Conservation (phyloP, 2,797 vertebrate genomes). For the Aphelocoma californica region DNA sequence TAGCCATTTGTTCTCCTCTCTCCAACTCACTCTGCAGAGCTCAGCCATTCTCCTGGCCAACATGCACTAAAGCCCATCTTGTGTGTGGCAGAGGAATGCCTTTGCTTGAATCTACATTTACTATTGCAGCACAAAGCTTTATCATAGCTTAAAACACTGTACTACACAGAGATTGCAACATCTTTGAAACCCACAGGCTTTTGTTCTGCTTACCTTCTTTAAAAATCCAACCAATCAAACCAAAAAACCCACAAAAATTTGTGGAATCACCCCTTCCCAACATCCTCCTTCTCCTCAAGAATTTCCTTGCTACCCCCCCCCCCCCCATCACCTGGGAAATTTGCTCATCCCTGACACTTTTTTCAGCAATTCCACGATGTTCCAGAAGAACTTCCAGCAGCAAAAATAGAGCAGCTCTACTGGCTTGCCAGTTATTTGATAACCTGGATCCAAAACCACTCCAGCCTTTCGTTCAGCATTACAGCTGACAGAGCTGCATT, state of each 20-base stretch:
- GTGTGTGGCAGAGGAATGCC: background rate
- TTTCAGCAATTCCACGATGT: fast-evolving
- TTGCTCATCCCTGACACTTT: fast-evolving
- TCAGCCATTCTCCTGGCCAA: background rate
- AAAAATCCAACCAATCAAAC: background rate
- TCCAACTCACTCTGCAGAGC: background rate
- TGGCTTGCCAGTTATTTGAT: background rate
- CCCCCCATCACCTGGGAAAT: background rate
- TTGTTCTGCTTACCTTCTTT: background rate
- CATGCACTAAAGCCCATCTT: fast-evolving
- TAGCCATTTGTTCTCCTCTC: background rate
- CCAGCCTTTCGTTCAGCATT: background rate
- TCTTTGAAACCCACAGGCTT: fast-evolving
- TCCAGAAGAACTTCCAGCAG: background rate
- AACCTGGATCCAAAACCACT: background rate
- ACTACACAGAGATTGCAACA: fast-evolving
- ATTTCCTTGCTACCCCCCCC: fast-evolving
- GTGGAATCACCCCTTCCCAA: fast-evolving
- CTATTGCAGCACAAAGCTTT: background rate
- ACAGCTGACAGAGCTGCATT: background rate
- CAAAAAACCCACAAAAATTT: background rate
- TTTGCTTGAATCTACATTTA: background rate
- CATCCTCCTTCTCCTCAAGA: background rate
- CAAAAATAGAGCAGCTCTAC: fast-evolving
- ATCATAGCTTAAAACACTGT: background rate